Base-by-base conservation (phyloP, 2,888 invertebrate genomes). In the Furcula furcula region DNA sequence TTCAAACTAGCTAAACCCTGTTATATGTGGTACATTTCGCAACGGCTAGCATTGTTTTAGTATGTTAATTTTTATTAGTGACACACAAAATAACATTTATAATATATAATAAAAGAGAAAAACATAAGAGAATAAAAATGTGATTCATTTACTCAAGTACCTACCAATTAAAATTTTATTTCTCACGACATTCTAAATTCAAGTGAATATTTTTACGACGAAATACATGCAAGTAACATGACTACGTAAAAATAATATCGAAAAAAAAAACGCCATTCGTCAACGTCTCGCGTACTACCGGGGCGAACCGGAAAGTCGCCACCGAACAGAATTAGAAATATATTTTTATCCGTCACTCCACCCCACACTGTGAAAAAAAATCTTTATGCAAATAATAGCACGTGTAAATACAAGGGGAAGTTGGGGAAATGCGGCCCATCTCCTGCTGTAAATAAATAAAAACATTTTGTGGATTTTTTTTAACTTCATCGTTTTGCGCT, bases 321-420 rank as follows among this genome's bases (percentile, higher is more conserved):
- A 65, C 67, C 59, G 72, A 65, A 85, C 84, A 70, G 78, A 87
- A 85, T 87, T 86, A 87, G 88, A 88, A 85, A 82, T 78, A 76
- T 85, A 87, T 87, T 87, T 87, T 84, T 84, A 83, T 70, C 73
- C 75, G 65, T 75, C 75, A 72, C 65, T 59, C 57, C 69, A 71
- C 79, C 82, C 76, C 74, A 41, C 46, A 67, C 65, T 56, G 55
- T 63, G 63, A 75, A 73, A 82, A 81, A 83, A 82, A 81, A 75
- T 64, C 74, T 80, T 82, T 84, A 87, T 86, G 87, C 88, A 87
- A 87, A 87, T 87, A 87, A 81, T 68, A 78, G 76, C 82, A 84
- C 82, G 77, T 86, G 86, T 86, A 82, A 80, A 84, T 74, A 82
- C 77, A 72, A 67, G 71, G 82, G 82, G 76, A 75, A 68, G 65